Percentiles rank a stretch among this genome's conserved stretches.
phyloP scores from a whole-genome alignment of 2,888 invertebrate species.

The Melanargia galathea region DNA sequence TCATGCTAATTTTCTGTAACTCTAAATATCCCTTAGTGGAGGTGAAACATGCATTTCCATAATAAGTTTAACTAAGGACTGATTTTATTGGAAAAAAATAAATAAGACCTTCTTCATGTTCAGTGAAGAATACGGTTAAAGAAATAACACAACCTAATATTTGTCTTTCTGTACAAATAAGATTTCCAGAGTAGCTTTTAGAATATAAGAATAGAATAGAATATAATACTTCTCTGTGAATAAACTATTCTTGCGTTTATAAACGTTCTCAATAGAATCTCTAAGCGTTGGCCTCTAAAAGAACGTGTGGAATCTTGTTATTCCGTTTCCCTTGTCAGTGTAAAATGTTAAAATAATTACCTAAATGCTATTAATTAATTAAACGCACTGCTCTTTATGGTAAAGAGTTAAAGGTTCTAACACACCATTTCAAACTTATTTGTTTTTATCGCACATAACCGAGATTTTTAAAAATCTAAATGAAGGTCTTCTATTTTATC shows the following conservation, averaged over 20 bases:
- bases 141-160: no score
- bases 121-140: no score
- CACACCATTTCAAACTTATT: neutral
- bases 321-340: slow-evolving; percentile 19
- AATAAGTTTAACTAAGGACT: slow-evolving; percentile 2
- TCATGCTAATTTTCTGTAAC: slow-evolving; percentile 24
- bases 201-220: no score
- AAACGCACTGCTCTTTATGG: slow-evolving; percentile 17
- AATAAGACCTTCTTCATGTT: neutral
- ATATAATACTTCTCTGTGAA: no score
- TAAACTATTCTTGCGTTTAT: no score
- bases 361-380: slow-evolving; percentile 38
- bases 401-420: slow-evolving; percentile 19
- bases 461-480: no score
- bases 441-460: neutral
- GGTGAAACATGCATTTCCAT: slow-evolving; percentile 12
- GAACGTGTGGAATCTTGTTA: slow-evolving; percentile 30
- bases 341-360: slow-evolving; percentile 28
- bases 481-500: no score
- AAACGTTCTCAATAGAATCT: neutral
- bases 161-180: no score
- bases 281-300: slow-evolving; percentile 11
- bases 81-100: neutral
- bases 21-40: slow-evolving; percentile 13
- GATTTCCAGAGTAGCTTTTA: no score